These are phyloP conservation scores for Sclerodermus sp. DNA, from an alignment of 2,888 invertebrate genomes.

Conservation along the genomic window DNA sequence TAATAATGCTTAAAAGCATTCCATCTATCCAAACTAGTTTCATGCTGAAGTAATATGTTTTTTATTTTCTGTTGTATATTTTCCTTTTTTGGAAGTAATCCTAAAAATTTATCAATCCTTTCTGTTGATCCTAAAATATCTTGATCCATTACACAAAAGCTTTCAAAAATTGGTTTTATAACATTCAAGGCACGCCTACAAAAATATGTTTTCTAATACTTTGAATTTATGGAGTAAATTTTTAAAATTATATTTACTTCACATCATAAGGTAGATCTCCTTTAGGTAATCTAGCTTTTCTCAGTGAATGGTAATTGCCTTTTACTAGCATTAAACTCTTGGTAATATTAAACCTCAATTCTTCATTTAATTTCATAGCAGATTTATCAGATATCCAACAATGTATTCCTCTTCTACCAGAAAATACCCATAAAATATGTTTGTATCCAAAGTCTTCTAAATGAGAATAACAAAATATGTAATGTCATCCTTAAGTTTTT, in stretches of 20 bases:
- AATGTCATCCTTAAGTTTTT: background rate
- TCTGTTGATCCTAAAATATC: conserved; percentile 3
- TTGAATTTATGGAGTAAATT: background rate
- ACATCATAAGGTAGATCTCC: background rate
- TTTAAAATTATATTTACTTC: background rate
- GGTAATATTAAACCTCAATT: background rate
- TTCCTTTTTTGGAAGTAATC: background rate
- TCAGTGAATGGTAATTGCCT: background rate
- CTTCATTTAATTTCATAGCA: conserved; percentile 73
- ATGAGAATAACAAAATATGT: conserved; percentile 36
- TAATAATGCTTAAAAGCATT: background rate
- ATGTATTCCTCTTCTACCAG: conserved; percentile 93
- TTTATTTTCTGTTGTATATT: background rate
- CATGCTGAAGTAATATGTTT: background rate
- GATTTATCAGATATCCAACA: conserved; percentile 92
- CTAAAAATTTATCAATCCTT: background rate
- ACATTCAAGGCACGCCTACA: conserved; percentile 1
- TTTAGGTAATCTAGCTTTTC: background rate
- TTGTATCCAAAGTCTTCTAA: conserved; percentile 90
- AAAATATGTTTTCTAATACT: background rate
- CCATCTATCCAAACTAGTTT: background rate
- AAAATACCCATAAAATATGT: conserved; percentile 92
- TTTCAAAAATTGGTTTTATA: background rate
- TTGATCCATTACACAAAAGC: conserved; percentile 3
- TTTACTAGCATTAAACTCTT: background rate